Percentiles rank a stretch among this genome's conserved stretches.
These are phyloP conservation scores for Hucho hucho DNA, from an alignment of 2,113 vertebrate species.

Conservation along the genomic window DNA sequence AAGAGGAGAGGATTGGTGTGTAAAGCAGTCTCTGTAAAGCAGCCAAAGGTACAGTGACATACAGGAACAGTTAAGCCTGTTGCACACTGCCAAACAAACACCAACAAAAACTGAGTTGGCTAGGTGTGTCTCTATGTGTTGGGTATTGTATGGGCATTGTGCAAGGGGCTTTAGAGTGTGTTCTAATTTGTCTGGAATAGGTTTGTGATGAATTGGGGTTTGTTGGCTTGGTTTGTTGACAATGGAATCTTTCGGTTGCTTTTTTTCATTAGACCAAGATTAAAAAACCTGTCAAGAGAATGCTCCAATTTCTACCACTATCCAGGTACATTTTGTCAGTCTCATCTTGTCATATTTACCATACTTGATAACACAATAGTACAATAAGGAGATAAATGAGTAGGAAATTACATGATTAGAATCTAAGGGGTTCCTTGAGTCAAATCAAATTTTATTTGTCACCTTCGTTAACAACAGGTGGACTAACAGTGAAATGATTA, in stretches of 20 bases:
- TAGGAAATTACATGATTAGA: background rate
- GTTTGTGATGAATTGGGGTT: background rate
- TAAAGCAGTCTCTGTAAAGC: background rate
- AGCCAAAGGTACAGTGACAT: constrained; percentile 35
- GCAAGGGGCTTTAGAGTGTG: no score
- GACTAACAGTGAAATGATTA: no score
- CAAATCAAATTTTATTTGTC: no score
- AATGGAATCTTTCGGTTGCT: background rate
- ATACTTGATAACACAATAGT: background rate
- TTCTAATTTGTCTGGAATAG: no score
- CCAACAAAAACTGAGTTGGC: no score
- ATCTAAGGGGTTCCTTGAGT: background rate
- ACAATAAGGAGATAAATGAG: background rate
- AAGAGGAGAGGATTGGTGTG: constrained; percentile 42
- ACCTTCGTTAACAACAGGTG: no score
- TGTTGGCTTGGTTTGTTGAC: background rate
- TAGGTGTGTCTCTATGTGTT: no score
- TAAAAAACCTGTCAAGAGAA: constrained; percentile 53
- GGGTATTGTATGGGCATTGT: no score
- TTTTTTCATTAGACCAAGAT: background rate
- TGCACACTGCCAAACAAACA: no score
- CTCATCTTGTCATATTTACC: no score
- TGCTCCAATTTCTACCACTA: constrained; percentile 60
- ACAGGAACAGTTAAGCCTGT: background rate
- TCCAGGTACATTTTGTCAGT: constrained; percentile 37